A percentile compares a stretch with the other conserved stretches of the same genome.
These are phyloP conservation scores for Bimastos eiseni DNA, from an alignment of 2,888 invertebrate genomes.

Conservation along the genomic window DNA sequence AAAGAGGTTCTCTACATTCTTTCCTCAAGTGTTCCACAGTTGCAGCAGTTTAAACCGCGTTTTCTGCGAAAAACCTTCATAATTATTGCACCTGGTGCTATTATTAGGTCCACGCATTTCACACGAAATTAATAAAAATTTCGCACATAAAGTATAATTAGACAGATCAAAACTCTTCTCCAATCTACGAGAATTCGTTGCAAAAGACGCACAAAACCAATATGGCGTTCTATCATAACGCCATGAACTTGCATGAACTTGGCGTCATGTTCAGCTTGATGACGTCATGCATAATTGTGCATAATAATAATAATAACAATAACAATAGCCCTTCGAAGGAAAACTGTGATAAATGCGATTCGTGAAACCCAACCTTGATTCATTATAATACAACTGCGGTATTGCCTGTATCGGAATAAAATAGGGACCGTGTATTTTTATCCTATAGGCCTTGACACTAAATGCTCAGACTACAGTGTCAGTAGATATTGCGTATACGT, in stretches of 20 bases:
- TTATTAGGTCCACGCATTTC: not conserved
- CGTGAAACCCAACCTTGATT: too few species aligned
- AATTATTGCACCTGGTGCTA: not conserved
- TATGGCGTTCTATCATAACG: too few species aligned
- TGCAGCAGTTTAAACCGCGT: not conserved
- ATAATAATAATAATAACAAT: too few species aligned
- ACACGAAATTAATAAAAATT: not conserved
- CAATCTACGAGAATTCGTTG: not conserved
- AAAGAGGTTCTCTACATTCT: not conserved
- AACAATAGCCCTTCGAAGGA: too few species aligned
- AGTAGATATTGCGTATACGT: too few species aligned
- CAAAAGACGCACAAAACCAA: not conserved
- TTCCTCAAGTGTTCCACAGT: not conserved
- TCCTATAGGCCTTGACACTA: not conserved
- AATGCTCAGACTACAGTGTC: not conserved
- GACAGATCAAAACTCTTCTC: not conserved
- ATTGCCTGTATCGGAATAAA: too few species aligned
- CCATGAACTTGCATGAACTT: too few species aligned
- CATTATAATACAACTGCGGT: too few species aligned
- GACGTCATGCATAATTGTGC: too few species aligned
- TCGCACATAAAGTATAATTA: not conserved
- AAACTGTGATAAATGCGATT: too few species aligned
- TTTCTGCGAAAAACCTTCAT: not conserved
- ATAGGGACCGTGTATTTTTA: not conserved
- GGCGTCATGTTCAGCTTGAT: not conserved